Evolutionary conservation across 2,797 vertebrate species (phyloP), one percentile per base, ranked within the genome.

Genomic region (Ispidina lecontei): DNA sequence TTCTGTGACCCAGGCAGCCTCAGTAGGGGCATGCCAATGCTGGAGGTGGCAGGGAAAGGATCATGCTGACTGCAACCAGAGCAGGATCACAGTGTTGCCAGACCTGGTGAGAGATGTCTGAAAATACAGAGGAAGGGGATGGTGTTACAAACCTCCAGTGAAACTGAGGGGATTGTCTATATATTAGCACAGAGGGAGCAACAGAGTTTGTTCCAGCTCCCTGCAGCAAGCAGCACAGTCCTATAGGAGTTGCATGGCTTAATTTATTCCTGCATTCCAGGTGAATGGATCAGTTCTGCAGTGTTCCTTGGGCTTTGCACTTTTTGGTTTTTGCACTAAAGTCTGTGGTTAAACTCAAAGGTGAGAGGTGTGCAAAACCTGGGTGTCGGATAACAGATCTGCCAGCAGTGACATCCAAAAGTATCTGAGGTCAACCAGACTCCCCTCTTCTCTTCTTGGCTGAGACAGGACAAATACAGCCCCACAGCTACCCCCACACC

Each of bases 11-110:
- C 35, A 25, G 47, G 31, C 51, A 87, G 60, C 39, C 46, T 37
- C 43, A 20, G 28, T 10, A 5, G 26, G 37, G 12, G 3, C 31
- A 54, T 1, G 0, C 12, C 20, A 29, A 1, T 1, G 4, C 1
- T 68, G 28, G 19, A 82, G 56, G 10, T 18, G 59, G 8, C 63
- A 29, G 10, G 13, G 20, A 12, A 54, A 87, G 31, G 55, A 19
- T 5, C 0, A 2, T 33, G 17, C 6, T n/a, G 23, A 43, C 1
- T 19, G 55, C 74, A 15, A 33, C 12, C 6, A 55, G 12, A 77
- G 21, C 29, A 43, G 51, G 26, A n/a, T n/a, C 37, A 58, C 25
- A 31, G 37, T 3, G 5, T 56, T 70, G 11, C 21, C 35, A 59
- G 39, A 13, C 18, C 25, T 22, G 28, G 4, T 25, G 14, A 58